A percentile compares a stretch with the other conserved stretches of the same genome.
Evolutionary conservation across 2,888 invertebrate genomes (phyloP).

Genomic region (Alentia gelatinosa): DNA sequence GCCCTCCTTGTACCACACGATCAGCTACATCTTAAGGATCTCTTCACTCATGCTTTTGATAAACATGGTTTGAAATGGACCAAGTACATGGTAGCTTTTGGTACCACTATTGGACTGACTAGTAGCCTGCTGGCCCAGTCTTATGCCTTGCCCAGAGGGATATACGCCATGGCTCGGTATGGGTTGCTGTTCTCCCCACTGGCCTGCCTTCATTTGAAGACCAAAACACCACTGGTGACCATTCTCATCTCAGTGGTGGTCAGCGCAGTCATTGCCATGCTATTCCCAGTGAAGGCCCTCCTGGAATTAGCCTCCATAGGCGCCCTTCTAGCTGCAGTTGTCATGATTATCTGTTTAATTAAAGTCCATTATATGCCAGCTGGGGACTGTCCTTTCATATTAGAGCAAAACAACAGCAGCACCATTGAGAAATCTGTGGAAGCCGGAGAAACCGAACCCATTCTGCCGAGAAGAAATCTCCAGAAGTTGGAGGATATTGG

Average conservation of each 20-base stretch:
- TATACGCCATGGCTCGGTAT: not conserved
- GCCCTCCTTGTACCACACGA: not conserved
- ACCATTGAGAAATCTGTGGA: not conserved
- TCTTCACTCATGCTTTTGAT: not conserved
- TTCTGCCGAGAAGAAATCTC: not conserved
- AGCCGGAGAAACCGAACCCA: not conserved
- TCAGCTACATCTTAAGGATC: not conserved
- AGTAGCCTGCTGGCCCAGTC: conserved; percentile 3
- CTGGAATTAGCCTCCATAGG: not conserved
- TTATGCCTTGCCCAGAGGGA: not conserved
- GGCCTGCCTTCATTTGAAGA: not conserved
- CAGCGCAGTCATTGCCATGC: not conserved
- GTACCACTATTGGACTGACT: not conserved
- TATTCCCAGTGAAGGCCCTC: not conserved
- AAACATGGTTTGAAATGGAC: not conserved
- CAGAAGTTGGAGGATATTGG: not conserved
- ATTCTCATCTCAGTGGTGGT: not conserved
- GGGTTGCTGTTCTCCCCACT: not conserved
- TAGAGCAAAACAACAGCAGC: not conserved
- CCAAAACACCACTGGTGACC: not conserved
- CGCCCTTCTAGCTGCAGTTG: not conserved
- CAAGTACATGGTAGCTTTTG: not conserved
- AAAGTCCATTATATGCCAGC: conserved; percentile 10
- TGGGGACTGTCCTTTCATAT: not conserved
- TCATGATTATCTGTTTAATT: not conserved